phyloP scores from a whole-genome alignment of 2,113 vertebrate genomes.

The Myotis yumanensis region DNA sequence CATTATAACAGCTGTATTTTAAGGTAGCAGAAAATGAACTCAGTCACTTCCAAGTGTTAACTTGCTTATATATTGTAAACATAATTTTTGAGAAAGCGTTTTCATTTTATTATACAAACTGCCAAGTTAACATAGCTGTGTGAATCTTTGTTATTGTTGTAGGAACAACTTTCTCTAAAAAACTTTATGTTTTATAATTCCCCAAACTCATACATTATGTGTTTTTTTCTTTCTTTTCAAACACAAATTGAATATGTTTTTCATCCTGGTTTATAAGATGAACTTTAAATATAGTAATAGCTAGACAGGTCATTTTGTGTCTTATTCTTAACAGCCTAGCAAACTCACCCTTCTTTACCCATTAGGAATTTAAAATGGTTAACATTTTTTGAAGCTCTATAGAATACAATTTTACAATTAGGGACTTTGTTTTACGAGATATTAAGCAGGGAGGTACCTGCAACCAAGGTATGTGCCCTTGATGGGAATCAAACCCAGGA shows the following conservation, averaged over 20 bases:
- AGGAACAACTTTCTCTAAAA: not conserved
- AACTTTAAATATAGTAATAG: not conserved
- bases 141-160: constrained; percentile 28
- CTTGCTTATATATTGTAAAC: constrained; percentile 8
- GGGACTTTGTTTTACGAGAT: not conserved
- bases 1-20: constrained; percentile 41
- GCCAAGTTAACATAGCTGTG: not conserved
- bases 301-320: not conserved
- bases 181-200: not conserved
- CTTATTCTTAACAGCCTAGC: not conserved
- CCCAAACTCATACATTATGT: not conserved
- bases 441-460: not conserved
- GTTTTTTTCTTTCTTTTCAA: not conserved
- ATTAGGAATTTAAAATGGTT: not conserved
- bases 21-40: constrained; percentile 1
- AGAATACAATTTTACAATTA: not conserved
- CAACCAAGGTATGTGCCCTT: too few species aligned
- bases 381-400: not conserved
- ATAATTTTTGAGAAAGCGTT: not conserved
- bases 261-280: not conserved
- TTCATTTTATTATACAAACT: constrained; percentile 43
- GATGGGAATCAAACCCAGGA: too few species aligned
- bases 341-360: not conserved
- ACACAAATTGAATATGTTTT: not conserved
- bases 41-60: constrained; percentile 17